Conservation (phyloP, 2,113 vertebrate species). For the Oryzias woworae region DNA sequence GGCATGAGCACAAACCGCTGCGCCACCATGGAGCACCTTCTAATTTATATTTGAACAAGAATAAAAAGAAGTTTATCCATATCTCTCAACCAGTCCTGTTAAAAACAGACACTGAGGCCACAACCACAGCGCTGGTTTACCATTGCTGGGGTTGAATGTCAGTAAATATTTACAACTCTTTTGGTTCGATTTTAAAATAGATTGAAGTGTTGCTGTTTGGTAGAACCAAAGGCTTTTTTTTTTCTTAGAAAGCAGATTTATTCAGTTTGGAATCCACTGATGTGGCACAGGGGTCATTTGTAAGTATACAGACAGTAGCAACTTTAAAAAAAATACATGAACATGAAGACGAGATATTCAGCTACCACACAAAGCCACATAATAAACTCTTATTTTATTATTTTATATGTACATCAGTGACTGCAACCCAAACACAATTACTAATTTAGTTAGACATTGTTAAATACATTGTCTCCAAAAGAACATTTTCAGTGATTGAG, state of each 20-base stretch:
- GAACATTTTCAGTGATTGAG: too few species aligned
- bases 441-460: too few species aligned
- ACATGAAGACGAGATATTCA: not conserved
- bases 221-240: not conserved
- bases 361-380: too few species aligned
- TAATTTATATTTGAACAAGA: not conserved
- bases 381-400: too few species aligned
- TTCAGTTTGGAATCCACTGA: not conserved
- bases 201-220: conserved; percentile 8
- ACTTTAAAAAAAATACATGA: too few species aligned
- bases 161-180: conserved; percentile 42
- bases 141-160: conserved; percentile 6
- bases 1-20: not conserved
- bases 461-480: too few species aligned
- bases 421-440: too few species aligned
- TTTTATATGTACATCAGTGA: too few species aligned
- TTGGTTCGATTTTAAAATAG: conserved; percentile 7
- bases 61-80: conserved; percentile 3
- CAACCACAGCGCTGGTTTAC: conserved; percentile 23
- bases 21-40: not conserved
- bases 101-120: conserved; percentile 42
- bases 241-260: not conserved
- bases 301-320: not conserved
- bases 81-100: conserved; percentile 8
- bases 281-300: too few species aligned